phyloP scores from a whole-genome alignment of 2,797 vertebrate species.

The Steatocranus sp. region DNA sequence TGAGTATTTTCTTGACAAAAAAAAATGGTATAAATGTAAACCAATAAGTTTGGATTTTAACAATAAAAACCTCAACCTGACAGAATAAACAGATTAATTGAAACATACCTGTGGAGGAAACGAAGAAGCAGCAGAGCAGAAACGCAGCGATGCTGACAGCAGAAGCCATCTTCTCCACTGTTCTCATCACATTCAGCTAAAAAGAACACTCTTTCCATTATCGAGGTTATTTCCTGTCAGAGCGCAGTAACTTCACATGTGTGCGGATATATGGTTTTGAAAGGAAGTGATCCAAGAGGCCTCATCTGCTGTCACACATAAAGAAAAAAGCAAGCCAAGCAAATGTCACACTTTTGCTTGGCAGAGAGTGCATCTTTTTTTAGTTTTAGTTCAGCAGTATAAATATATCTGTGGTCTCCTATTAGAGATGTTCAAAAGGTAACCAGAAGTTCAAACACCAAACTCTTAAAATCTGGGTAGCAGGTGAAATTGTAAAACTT shows the following conservation, averaged over 20 bases:
- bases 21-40: background rate
- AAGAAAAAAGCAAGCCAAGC: background rate
- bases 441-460: background rate
- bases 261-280: background rate
- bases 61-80: background rate
- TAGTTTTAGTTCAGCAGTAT: background rate
- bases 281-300: conserved; percentile 53
- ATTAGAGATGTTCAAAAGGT: background rate
- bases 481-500: background rate
- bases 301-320: background rate
- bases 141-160: background rate
- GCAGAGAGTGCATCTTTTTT: background rate
- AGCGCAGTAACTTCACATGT: background rate
- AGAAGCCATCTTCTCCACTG: conserved; percentile 24
- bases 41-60: background rate
- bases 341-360: background rate
- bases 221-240: conserved; percentile 50
- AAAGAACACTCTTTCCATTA: background rate
- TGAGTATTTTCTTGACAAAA: background rate
- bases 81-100: background rate
- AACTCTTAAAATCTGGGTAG: accelerated
- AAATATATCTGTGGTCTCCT: background rate
- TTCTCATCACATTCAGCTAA: background rate
- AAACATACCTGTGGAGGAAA: conserved; percentile 20
- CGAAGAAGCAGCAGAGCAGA: background rate